phyloP scores from a whole-genome alignment of 2,797 vertebrate species.

The Pseudopleuronectes americanus region DNA sequence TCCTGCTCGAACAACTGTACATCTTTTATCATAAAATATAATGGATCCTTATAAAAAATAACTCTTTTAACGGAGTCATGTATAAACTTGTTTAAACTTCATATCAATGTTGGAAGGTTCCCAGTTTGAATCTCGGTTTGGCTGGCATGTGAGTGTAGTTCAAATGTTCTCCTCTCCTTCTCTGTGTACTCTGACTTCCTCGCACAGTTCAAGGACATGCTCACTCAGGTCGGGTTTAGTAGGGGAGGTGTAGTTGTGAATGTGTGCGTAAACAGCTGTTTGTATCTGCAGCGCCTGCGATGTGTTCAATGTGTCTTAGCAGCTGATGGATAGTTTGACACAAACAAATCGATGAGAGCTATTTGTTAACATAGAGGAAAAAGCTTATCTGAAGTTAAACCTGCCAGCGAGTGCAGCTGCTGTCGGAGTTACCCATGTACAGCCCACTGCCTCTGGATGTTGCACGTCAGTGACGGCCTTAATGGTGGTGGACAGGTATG shows the following conservation, averaged over 20 bases:
- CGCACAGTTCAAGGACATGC: too few species aligned
- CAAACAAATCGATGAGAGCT: neutral
- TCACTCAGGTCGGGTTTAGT: too few species aligned
- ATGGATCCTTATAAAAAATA: too few species aligned
- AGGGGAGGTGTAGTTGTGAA: too few species aligned
- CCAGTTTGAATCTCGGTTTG: neutral
- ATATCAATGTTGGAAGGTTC: neutral
- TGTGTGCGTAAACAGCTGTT: neutral
- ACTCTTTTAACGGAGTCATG: too few species aligned
- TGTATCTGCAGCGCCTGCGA: neutral
- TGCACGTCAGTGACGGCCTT: conserved; percentile 34
- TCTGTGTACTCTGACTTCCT: too few species aligned
- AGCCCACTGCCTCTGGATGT: conserved; percentile 18
- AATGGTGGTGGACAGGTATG: conserved; percentile 65
- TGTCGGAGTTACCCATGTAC: conserved; percentile 13
- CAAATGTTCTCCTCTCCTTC: too few species aligned
- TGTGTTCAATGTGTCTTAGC: neutral
- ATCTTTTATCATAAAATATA: too few species aligned
- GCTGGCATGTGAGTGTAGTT: too few species aligned
- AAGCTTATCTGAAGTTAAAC: neutral
- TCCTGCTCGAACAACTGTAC: too few species aligned
- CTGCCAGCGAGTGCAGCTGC: conserved; percentile 4
- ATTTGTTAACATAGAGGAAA: neutral
- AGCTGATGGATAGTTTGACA: neutral
- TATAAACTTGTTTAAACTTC: too few species aligned